Evolutionary conservation across 2,888 invertebrate species (phyloP).

Genomic region (Lacanobia wlatinum): DNA sequence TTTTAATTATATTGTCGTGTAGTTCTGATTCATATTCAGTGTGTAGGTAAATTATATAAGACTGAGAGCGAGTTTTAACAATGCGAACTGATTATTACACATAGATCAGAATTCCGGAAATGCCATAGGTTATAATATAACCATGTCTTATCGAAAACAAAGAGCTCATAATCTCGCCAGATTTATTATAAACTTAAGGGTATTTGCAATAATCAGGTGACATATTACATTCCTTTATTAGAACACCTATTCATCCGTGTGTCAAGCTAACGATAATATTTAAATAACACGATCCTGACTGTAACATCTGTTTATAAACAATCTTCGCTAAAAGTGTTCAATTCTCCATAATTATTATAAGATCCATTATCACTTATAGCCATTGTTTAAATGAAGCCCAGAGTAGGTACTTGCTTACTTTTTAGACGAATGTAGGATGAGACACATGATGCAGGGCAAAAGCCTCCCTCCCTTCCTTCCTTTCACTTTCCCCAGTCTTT

Average conservation of each 20-base stretch:
- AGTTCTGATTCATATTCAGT: slow-evolving; percentile 25
- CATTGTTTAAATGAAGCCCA: slow-evolving; percentile 12
- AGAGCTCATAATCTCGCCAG: neutral
- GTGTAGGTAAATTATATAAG: too few relatives aligned
- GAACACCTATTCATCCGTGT: slow-evolving; percentile 21
- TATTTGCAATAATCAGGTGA: neutral
- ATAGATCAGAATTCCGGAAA: too few relatives aligned
- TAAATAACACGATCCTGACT: slow-evolving; percentile 12
- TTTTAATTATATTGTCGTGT: neutral
- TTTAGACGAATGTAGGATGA: neutral
- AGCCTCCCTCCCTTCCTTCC: too few relatives aligned
- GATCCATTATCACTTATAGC: neutral
- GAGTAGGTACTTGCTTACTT: neutral
- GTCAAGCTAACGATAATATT: slow-evolving; percentile 18
- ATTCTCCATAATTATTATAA: neutral
- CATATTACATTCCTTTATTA: slow-evolving; percentile 3
- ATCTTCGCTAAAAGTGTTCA: neutral
- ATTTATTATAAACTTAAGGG: neutral
- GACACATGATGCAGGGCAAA: neutral
- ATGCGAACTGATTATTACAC: neutral
- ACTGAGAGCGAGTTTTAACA: neutral
- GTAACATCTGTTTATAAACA: slow-evolving; percentile 39
- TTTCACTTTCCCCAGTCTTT: too few relatives aligned
- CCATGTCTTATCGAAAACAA: neutral
- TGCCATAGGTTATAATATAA: too few relatives aligned